Conservation (phyloP, 1,140 invertebrate species). For the Megalonaias nervosa region DNA sequence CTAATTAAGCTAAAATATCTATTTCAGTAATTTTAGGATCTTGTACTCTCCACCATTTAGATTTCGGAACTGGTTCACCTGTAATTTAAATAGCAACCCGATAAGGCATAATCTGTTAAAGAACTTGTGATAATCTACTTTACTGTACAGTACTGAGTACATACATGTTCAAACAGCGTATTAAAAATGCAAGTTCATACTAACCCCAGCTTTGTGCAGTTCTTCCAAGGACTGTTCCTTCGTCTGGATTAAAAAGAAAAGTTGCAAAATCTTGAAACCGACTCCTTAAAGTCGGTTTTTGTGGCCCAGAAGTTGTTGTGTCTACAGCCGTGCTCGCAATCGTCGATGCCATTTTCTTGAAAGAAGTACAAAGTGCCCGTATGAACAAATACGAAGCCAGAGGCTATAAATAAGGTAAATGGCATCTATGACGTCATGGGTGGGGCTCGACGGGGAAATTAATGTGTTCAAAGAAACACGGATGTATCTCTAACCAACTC, state of each 20-base stretch:
- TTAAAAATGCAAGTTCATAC: conserved; percentile 9
- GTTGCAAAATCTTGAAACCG: conserved; percentile 31
- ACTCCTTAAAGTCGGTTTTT: conserved; percentile 36
- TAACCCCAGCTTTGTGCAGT: conserved; percentile 52
- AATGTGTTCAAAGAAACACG: too few species aligned
- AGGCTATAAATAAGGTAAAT: conserved; percentile 31
- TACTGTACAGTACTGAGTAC: too few species aligned
- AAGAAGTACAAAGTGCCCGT: conserved; percentile 31
- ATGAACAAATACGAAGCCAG: conserved; percentile 21
- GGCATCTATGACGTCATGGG: conserved; percentile 25
- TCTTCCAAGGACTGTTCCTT: conserved; percentile 45
- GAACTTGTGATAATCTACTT: too few species aligned
- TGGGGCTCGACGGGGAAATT: background rate
- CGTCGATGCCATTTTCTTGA: conserved; percentile 36
- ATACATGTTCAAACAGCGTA: too few species aligned
- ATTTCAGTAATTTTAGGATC: too few species aligned
- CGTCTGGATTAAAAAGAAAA: conserved; percentile 47
- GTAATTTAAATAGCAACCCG: too few species aligned
- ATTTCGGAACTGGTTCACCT: too few species aligned
- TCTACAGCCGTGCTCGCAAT: conserved; percentile 38
- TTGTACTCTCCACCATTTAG: too few species aligned
- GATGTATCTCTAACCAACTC: too few species aligned
- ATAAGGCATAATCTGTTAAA: too few species aligned
- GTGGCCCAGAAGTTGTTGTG: conserved; percentile 30
- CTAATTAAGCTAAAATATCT: too few species aligned